Evolutionary conservation across 2,113 vertebrate genomes (phyloP).

Genomic region (Varanus komodoensis): DNA sequence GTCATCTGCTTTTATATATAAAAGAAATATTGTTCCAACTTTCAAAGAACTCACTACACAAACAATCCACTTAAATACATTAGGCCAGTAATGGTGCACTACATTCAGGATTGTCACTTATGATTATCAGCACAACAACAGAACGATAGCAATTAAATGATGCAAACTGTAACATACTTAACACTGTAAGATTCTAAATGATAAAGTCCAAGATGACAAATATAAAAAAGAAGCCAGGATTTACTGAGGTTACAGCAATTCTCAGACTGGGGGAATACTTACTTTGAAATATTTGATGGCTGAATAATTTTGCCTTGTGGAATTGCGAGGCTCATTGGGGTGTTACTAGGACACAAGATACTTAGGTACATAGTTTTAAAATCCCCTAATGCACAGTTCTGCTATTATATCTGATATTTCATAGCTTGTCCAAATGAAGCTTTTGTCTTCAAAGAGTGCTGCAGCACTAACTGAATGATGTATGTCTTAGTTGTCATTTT

Average conservation of each 20-base stretch:
- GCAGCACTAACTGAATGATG: not conserved
- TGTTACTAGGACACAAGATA: not conserved
- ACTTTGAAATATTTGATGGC: not conserved
- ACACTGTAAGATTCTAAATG: not conserved
- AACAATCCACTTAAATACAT: not conserved
- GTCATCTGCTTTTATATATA: no score
- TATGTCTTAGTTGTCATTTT: not conserved
- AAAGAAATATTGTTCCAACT: not conserved
- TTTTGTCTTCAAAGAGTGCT: not conserved
- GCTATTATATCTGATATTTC: not conserved
- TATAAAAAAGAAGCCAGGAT: not conserved
- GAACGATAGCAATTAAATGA: not conserved
- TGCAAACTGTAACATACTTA: not conserved
- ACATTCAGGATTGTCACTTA: not conserved
- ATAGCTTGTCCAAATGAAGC: not conserved
- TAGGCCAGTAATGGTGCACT: not conserved
- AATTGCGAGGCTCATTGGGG: not conserved
- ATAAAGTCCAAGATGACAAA: not conserved
- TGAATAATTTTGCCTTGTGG: not conserved
- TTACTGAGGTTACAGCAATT: not conserved
- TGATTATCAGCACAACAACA: not conserved
- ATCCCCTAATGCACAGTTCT: not conserved
- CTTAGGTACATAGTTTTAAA: not conserved
- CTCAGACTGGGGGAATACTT: not conserved
- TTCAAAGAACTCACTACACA: not conserved